A percentile compares a stretch with the other conserved stretches of the same genome.
Conservation (phyloP, 2,113 vertebrate genomes). For the Odobenus rosmarus region DNA sequence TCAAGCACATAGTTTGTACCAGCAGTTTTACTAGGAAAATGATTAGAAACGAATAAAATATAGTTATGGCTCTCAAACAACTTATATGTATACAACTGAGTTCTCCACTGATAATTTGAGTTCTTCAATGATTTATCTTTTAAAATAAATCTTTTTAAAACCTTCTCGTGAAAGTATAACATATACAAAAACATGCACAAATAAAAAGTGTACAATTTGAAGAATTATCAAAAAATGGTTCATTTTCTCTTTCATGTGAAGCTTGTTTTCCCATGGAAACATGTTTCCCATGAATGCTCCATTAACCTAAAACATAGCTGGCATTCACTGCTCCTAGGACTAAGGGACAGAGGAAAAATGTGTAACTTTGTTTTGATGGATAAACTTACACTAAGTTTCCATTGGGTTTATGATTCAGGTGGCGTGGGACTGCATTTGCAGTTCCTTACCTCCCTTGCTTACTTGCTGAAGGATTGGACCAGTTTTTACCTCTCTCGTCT, state of each 20-base stretch:
- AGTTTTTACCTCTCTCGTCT: not conserved
- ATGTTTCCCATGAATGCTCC: not conserved
- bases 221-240: not conserved
- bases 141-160: not conserved
- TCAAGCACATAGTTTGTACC: not conserved
- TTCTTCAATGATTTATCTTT: not conserved
- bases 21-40: not conserved
- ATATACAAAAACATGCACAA: not conserved
- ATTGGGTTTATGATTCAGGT: not conserved
- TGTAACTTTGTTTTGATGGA: not conserved
- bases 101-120: not conserved
- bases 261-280: not conserved
- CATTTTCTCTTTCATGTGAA: not conserved
- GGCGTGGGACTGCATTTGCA: not conserved
- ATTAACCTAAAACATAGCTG: not conserved
- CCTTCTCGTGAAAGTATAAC: not conserved
- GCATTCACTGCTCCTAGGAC: not conserved
- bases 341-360: not conserved
- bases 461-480: not conserved
- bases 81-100: not conserved
- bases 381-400: not conserved
- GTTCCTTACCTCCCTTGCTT: not conserved
- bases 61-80: not conserved
- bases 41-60: constrained; percentile 20
- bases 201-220: not conserved